Conservation (phyloP, 2,113 vertebrate species). For the Murina feae region DNA sequence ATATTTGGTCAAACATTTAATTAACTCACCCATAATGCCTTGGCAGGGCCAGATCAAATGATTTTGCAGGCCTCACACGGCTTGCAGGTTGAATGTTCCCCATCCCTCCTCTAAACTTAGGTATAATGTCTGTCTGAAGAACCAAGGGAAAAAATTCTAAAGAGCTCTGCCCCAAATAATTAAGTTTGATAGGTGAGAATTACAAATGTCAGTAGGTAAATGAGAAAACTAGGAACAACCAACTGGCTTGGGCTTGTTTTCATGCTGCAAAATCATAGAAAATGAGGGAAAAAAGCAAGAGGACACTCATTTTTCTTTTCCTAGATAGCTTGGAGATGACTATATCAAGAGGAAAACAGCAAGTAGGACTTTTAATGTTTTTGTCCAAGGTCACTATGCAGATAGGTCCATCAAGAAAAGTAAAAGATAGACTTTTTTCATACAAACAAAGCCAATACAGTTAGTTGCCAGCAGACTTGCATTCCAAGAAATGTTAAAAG, state of each 20-base stretch:
- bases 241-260: background rate
- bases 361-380: background rate
- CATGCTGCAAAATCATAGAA: background rate
- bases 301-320: background rate
- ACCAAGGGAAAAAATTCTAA: background rate
- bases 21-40: no score
- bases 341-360: background rate
- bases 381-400: background rate
- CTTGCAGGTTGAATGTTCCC: no score
- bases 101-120: background rate
- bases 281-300: background rate
- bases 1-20: no score
- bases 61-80: no score
- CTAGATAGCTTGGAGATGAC: background rate
- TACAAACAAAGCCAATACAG: background rate
- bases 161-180: background rate
- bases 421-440: background rate
- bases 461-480: background rate
- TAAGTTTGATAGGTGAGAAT: background rate
- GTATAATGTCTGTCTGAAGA: background rate
- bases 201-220: background rate
- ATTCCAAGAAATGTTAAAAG: background rate
- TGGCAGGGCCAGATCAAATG: no score
- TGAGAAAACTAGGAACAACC: background rate
- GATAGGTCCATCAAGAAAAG: background rate